Evolutionary conservation across 2,888 invertebrate species (phyloP).

Genomic region (Ceriagrion tenellum): DNA sequence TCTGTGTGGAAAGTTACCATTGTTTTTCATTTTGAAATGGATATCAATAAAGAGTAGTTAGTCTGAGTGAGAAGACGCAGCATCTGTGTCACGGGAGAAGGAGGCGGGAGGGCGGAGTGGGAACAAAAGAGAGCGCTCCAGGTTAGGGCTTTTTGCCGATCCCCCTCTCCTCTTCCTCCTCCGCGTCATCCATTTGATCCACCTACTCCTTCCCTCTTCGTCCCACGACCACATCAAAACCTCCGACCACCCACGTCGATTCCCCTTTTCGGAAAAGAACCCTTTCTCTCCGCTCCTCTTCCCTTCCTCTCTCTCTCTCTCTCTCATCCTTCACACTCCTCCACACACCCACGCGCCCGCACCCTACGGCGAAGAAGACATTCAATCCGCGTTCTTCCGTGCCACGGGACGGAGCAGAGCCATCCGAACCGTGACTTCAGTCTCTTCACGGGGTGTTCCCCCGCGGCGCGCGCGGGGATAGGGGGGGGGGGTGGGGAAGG

Average conservation of each 20-base stretch:
- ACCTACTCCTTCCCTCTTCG: not conserved
- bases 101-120: not conserved
- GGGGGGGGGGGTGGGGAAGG: not conserved
- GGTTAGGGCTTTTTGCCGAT: not conserved
- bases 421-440: slow-evolving; percentile 2
- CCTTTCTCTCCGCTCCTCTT: too few species aligned
- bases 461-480: too few species aligned
- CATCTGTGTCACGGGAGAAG: not conserved
- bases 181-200: not conserved
- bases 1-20: too few species aligned
- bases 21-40: too few species aligned
- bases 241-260: not conserved
- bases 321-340: too few species aligned
- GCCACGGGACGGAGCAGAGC: not conserved
- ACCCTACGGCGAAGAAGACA: not conserved
- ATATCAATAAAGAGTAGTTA: not conserved
- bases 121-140: not conserved
- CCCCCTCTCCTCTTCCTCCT: not conserved
- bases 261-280: not conserved
- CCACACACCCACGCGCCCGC: not conserved
- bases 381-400: not conserved
- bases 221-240: not conserved
- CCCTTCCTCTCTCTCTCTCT: too few species aligned
- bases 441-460: not conserved
- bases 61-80: not conserved